Evolutionary conservation across 2,797 vertebrate species (phyloP), one percentile per base, ranked within the genome.

Genomic region (Clarias laeviceps): DNA sequence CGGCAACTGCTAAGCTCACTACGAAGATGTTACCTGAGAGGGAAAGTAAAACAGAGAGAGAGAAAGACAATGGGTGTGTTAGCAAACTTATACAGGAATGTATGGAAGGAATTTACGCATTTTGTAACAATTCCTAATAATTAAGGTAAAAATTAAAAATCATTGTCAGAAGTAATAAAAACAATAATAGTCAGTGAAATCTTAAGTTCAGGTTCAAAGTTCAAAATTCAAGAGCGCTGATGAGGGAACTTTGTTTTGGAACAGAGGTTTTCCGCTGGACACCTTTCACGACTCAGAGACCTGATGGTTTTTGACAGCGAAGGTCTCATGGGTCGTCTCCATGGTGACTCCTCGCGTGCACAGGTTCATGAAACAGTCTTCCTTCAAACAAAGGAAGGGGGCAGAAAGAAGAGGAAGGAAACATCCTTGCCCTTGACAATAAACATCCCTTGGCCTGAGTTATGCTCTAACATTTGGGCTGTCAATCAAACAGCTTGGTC

Each of bases 1-100:
- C 98, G 6, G 98, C 98, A 73, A 98, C 94, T 0, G 98, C 97
- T 85, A 99, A 94, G 93, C 97, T 99, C 91, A 99, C 97, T 91
- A 99, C 98, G 84, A 99, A 99, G 91, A 98, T 93, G 92, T 99
- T 99, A 87, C 98, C 98, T 99, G 86, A 92, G 92, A 91, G 88
- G 85, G 91, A 91, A 87, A 40, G 85, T 24, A 57, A 56, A 17
- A 69, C 20, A 82, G 14, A 62, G 87, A 92, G 92, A 91, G 87
- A 86, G 91, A 90, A 37, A 56, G 78, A 66, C 7, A 59, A n/a
- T 24, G 3, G 12, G 5, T 17, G 5, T 62, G 76, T 78, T 62
- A 24, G 54, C 50, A 62, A 79, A 40, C 69, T 4, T 45, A 45
- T 7, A 40, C 40, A 40, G 6, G 6, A 40, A 40, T 40, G 40